phyloP scores from a whole-genome alignment of 2,888 invertebrate genomes.

The Scrobipalpa costella region DNA sequence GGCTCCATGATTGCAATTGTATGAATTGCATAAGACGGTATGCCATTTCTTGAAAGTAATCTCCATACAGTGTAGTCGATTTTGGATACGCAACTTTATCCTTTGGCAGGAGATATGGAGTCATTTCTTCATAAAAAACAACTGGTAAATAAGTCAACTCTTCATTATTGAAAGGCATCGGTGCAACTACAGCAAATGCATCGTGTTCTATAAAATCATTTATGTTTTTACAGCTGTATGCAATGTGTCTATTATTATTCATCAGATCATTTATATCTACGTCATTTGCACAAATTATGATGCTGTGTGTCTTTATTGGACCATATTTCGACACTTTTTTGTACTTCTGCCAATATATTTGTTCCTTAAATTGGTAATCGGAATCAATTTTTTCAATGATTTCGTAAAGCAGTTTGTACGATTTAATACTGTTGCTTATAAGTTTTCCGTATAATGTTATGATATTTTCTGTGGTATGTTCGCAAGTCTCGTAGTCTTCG shows the following conservation, averaged over 20 bases:
- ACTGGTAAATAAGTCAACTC: conserved; percentile 4
- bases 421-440: conserved; percentile 7
- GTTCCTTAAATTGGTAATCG: background rate
- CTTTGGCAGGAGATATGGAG: conserved; percentile 28
- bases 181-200: conserved; percentile 14
- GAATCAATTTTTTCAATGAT: background rate
- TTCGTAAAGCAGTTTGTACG: background rate
- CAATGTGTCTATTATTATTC: background rate
- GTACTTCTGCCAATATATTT: background rate
- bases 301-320: background rate
- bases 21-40: conserved; percentile 38
- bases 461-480: background rate
- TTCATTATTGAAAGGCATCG: conserved; percentile 22
- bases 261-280: background rate
- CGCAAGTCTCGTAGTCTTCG: background rate
- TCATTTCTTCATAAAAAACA: conserved; percentile 38
- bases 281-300: background rate
- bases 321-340: background rate
- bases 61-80: conserved; percentile 22
- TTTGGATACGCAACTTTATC: conserved; percentile 29
- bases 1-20: conserved; percentile 36
- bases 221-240: conserved; percentile 6
- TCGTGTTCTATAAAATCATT: conserved; percentile 18
- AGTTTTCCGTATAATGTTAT: background rate
- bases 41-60: conserved; percentile 19